Conservation (phyloP, 2,888 invertebrate species). For the Sycophila texana region DNA sequence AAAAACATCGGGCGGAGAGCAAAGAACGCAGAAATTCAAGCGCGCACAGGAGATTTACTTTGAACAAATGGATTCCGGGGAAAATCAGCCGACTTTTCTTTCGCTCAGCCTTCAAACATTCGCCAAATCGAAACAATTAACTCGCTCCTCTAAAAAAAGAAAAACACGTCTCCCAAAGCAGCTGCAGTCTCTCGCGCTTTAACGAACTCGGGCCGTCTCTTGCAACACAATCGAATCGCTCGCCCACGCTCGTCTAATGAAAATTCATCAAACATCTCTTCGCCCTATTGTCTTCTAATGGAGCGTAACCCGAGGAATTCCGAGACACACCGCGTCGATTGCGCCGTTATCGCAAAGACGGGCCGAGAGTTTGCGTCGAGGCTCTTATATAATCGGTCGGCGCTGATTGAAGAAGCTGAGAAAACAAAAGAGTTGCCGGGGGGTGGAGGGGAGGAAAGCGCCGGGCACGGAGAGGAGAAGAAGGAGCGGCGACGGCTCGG, state of each 20-base stretch:
- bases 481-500: conserved; percentile 24
- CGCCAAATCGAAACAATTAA: conserved; percentile 1
- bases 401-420: conserved; percentile 52
- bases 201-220: neutral
- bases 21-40: neutral
- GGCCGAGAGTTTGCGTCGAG: conserved; percentile 8
- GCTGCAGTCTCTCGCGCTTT: neutral
- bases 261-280: conserved; percentile 15
- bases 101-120: conserved; percentile 6
- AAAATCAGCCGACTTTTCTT: neutral
- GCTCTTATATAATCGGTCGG: conserved; percentile 24
- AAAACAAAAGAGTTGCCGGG: conserved; percentile 62
- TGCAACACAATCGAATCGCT: conserved; percentile 5
- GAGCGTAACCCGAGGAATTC: conserved; percentile 23
- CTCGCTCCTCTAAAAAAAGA: neutral
- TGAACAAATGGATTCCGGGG: neutral
- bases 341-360: conserved; percentile 21
- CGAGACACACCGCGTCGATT: too few relatives aligned
- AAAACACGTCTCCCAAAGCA: neutral
- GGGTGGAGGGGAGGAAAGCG: conserved; percentile 47
- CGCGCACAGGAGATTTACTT: neutral
- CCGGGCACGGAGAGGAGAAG: conserved; percentile 52
- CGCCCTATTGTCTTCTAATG: conserved; percentile 41
- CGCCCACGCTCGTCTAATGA: neutral
- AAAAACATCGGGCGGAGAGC: too few relatives aligned